These are phyloP conservation scores for Balanococcus diminutus DNA, from an alignment of 2,888 invertebrate genomes.

Conservation along the genomic window DNA sequence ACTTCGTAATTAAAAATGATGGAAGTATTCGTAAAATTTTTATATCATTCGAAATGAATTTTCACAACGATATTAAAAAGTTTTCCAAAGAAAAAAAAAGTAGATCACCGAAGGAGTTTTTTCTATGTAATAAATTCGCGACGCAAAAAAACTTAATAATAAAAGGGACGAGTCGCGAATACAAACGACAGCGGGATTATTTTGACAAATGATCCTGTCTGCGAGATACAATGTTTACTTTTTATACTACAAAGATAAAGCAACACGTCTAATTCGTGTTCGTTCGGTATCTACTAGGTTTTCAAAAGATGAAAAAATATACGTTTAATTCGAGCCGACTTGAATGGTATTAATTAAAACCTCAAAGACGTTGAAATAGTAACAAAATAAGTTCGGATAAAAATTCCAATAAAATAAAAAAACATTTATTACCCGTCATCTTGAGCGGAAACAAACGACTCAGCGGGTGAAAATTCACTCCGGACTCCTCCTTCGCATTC, in stretches of 20 bases:
- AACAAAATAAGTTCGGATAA: not conserved
- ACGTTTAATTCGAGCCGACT: not conserved
- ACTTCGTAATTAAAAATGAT: not conserved
- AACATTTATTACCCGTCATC: slow-evolving; percentile 67
- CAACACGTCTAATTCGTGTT: not conserved
- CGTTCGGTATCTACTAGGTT: too few species aligned
- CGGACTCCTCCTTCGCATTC: slow-evolving; percentile 62
- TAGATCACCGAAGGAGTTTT: not conserved
- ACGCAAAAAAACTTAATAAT: not conserved
- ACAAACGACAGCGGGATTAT: not conserved
- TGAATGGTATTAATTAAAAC: slow-evolving; percentile 15
- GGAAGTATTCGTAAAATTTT: not conserved
- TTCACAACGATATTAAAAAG: not conserved
- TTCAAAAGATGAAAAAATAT: too few species aligned
- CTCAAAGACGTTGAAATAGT: not conserved
- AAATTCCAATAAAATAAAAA: slow-evolving; percentile 5
- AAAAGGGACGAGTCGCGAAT: not conserved
- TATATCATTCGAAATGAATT: not conserved
- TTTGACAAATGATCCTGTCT: not conserved
- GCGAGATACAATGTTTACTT: not conserved
- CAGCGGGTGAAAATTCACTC: slow-evolving; percentile 74
- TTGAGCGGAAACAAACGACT: slow-evolving; percentile 95
- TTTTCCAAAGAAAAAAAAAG: not conserved
- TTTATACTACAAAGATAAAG: not conserved
- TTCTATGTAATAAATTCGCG: not conserved